Evolutionary conservation across 2,888 invertebrate species (phyloP), one percentile per base, ranked within the genome.

Genomic region (Heliconius ethilla): DNA sequence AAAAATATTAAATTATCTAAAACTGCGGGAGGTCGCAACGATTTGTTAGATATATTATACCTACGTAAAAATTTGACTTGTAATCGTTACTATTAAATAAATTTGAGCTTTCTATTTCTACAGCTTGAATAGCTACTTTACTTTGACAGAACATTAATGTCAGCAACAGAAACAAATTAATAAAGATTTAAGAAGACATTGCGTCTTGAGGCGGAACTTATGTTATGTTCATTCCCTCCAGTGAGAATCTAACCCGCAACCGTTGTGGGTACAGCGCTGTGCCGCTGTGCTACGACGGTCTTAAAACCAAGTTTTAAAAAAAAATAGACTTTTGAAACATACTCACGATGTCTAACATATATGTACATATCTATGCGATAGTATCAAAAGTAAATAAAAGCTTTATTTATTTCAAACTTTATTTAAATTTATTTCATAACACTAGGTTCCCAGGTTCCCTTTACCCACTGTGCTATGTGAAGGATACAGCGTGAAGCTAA

Each of bases 1-100:
- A 66, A 66, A 22, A 66, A 66, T 62, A 62, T 65, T 65, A 29
- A 65, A 29, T 33, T 37, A 15, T 40, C 10, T 13, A 73, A 29
- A 37, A 15, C 73, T 73, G 25, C 73, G 59, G 37, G 62, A 62
- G 33, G 62, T 62, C 62, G 45, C 45, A 15, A n/a, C 37, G 73
- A 62, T 73, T 73, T 73, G 59, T 55, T 72, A 51, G 33, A 55
- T 62, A 15, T 33, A 15, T 25, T 33, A n/a, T 33, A 29, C 29
- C 29, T 29, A 33, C 10, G 9, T 66, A 22, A 37, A 66, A 33
- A n/a, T 13, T 62, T 59, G 51, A 18, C 7, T 70, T 45, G 33
- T 29, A 51, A 51, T n/a, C 9, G 27, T 51, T 51, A 15, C 27
- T 70, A 1, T 9, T 27, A 51, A 25, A 66, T 33, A 66, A n/a